phyloP scores from a whole-genome alignment of 2,797 vertebrate genomes.

The Esox masquinongy region DNA sequence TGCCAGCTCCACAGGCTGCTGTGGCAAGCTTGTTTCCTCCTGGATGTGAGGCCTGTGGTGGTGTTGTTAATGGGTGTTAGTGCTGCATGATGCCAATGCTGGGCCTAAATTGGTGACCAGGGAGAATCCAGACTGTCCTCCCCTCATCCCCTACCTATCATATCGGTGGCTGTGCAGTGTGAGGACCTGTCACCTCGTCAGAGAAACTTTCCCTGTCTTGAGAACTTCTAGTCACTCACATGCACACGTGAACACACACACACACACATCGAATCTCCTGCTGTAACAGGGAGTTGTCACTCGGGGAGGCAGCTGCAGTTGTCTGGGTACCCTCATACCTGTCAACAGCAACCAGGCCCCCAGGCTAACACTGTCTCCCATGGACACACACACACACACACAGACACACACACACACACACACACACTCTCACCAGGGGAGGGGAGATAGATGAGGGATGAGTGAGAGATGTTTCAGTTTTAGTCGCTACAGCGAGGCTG shows the following conservation, averaged over 20 bases:
- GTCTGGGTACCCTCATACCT: conserved; percentile 91
- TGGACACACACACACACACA: conserved; percentile 52
- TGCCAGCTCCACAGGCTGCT: neutral
- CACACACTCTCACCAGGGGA: conserved; percentile 60
- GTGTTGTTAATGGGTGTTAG: conserved; percentile 34
- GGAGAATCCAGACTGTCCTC: conserved; percentile 16
- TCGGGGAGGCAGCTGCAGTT: conserved; percentile 92
- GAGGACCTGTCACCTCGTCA: conserved; percentile 97
- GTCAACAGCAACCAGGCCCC: conserved; percentile 97
- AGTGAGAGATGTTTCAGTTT: conserved; percentile 45
- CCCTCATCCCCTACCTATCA: conserved; percentile 66
- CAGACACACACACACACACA: too few species aligned
- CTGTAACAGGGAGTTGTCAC: conserved; percentile 87
- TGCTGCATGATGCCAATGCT: conserved; percentile 70
- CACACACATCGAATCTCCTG: conserved; percentile 29
- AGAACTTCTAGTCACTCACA: conserved; percentile 87
- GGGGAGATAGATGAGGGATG: conserved; percentile 62
- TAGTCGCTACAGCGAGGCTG: conserved; percentile 64
- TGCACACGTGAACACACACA: conserved; percentile 37
- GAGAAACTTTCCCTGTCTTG: conserved; percentile 94
- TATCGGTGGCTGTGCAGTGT: conserved; percentile 75
- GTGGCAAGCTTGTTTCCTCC: neutral
- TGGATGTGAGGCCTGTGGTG: neutral
- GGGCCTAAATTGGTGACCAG: conserved; percentile 51
- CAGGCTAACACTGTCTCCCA: conserved; percentile 95